These are phyloP conservation scores for Leuciscus waleckii DNA, from an alignment of 2,797 vertebrate genomes.

Conservation along the genomic window DNA sequence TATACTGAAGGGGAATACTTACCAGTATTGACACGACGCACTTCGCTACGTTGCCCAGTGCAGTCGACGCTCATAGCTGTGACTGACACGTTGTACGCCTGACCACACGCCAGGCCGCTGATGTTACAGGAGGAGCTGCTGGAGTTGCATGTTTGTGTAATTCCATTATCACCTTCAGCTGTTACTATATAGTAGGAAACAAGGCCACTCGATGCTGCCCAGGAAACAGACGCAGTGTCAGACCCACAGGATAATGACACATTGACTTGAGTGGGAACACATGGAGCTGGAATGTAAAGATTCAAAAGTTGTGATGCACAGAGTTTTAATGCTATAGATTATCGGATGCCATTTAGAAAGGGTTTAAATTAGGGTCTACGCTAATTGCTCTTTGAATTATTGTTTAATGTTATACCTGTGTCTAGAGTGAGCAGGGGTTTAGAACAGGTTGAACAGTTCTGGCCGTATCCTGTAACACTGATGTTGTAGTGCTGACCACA, in stretches of 20 bases:
- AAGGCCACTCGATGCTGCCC: slow-evolving; percentile 72
- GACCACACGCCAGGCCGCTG: slow-evolving; percentile 69
- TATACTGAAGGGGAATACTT: background rate
- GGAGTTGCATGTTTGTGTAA: slow-evolving; percentile 69
- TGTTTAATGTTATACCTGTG: slow-evolving; percentile 66
- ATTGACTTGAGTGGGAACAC: slow-evolving; percentile 68
- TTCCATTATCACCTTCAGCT: slow-evolving; percentile 62
- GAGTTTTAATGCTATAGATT: background rate
- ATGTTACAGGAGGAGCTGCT: slow-evolving; percentile 72
- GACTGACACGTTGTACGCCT: slow-evolving; percentile 71
- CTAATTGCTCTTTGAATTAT: background rate
- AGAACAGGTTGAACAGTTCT: slow-evolving; percentile 63
- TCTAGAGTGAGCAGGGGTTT: slow-evolving; percentile 54
- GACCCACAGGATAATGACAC: slow-evolving; percentile 69
- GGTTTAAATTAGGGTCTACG: background rate
- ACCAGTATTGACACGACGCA: slow-evolving; percentile 68
- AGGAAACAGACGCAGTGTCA: slow-evolving; percentile 69
- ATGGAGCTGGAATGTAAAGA: slow-evolving; percentile 69
- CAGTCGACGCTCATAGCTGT: slow-evolving; percentile 67
- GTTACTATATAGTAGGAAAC: slow-evolving; percentile 67
- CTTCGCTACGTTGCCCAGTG: slow-evolving; percentile 66
- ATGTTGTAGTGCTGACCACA: slow-evolving; percentile 73
- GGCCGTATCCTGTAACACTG: slow-evolving; percentile 69
- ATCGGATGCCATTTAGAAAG: background rate
- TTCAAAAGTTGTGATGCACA: background rate